These are phyloP conservation scores for Drosophila robusta DNA, from an alignment of 2,888 invertebrate species.

Conservation along the genomic window DNA sequence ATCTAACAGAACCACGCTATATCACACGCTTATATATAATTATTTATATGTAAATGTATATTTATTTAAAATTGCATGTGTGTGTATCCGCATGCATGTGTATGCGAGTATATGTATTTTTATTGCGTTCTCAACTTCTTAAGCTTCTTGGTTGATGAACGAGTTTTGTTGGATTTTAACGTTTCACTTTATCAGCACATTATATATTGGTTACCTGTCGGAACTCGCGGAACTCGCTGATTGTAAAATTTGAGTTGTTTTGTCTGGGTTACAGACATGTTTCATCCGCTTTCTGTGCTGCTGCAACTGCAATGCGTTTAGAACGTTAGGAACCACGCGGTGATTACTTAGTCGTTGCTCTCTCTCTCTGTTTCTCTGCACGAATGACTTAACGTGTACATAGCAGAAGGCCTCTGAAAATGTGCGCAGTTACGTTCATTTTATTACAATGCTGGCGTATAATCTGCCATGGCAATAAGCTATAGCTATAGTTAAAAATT, in stretches of 20 bases:
- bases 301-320: slow-evolving; percentile 60
- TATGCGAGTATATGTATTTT: slow-evolving; percentile 29
- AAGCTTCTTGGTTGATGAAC: slow-evolving; percentile 55
- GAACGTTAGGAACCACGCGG: slow-evolving; percentile 64
- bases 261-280: slow-evolving; percentile 79
- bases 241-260: slow-evolving; percentile 88
- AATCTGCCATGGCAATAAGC: neutral
- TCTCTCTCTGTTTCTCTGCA: slow-evolving; percentile 14
- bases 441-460: neutral
- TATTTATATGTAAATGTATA: slow-evolving; percentile 7
- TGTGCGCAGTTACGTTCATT: slow-evolving; percentile 51
- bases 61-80: slow-evolving; percentile 30
- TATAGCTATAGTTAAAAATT: neutral
- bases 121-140: slow-evolving; percentile 61
- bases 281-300: slow-evolving; percentile 38
- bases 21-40: slow-evolving; percentile 34
- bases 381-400: slow-evolving; percentile 24
- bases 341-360: slow-evolving; percentile 58
- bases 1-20: slow-evolving; percentile 38
- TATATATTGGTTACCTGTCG: slow-evolving; percentile 89
- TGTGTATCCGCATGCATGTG: slow-evolving; percentile 29
- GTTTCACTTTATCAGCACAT: slow-evolving; percentile 49
- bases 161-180: slow-evolving; percentile 51
- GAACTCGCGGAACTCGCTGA: slow-evolving; percentile 95
- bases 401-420: slow-evolving; percentile 30